Percentiles rank a stretch among this genome's conserved stretches.
These are phyloP conservation scores for Etheostoma cragini DNA, from an alignment of 2,113 vertebrate genomes.

Conservation along the genomic window DNA sequence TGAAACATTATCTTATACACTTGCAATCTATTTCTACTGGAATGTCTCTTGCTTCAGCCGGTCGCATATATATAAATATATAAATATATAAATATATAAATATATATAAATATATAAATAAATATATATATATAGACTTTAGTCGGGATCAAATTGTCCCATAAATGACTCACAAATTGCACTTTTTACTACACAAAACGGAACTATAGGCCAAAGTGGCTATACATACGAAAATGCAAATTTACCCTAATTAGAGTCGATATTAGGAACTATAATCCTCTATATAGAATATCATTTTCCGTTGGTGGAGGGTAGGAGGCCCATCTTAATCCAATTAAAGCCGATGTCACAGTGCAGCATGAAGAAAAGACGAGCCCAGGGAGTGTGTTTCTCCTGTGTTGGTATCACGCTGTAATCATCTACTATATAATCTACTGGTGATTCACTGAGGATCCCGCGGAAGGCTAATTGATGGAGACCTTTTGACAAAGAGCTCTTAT, in stretches of 20 bases:
- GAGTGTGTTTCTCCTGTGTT: not conserved
- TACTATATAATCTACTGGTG: not conserved
- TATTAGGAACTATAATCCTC: not conserved
- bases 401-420: not conserved
- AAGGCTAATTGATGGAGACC: conserved; percentile 4
- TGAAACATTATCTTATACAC: conserved; percentile 85
- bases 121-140: too few species aligned
- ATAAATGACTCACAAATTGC: not conserved
- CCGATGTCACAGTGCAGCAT: not conserved
- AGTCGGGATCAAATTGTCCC: not conserved
- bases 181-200: not conserved
- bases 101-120: too few species aligned
- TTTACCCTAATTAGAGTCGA: not conserved
- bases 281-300: not conserved
- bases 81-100: too few species aligned
- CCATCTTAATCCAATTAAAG: not conserved
- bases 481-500: not conserved
- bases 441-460: not conserved
- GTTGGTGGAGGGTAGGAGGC: not conserved
- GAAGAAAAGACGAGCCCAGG: not conserved
- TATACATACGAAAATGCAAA: not conserved
- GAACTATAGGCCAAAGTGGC: not conserved
- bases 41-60: not conserved
- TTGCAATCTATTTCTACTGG: not conserved
- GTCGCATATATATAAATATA: not conserved